Evolutionary conservation across 2,797 vertebrate genomes (phyloP), one percentile per base, ranked within the genome.

Genomic region (Syncerus caffer): DNA sequence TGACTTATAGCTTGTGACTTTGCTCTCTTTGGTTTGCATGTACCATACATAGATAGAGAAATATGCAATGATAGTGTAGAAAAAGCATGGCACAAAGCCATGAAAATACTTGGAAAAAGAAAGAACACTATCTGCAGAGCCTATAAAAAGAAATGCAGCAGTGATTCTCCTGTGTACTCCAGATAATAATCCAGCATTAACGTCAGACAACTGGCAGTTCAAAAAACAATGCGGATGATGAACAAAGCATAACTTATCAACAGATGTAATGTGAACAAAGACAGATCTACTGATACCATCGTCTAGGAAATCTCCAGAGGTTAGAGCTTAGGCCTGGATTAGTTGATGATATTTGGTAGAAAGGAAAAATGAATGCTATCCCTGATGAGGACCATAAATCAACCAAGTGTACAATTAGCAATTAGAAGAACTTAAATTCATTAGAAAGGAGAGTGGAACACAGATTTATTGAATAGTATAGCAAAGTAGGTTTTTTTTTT

Each of bases 361-460:
- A 82, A 29, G 0, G 95, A 98, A 97, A 98, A 96, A 98, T 10
- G 47, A 96, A 62, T 15, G 87, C 89, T 93, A 96, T 71, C 93
- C 12, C 83, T 96, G 96, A 86, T 90, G 90, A 97, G 21, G 82
- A 97, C 93, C 97, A 98, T 96, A 98, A 98, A 98, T 98, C 98
- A 98, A 98, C 97, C 98, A 98, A 97, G 96, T 71, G 78, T 90
- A 98, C 97, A 98, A 98, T 99, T 98, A 98, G 98, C 96, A 98
- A 98, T 98, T 98, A 98, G 98, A 95, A 97, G 31, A 95, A 95
- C 95, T 98, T 98, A 98, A 98, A 97, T 94, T 95, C 88, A 96
- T 95, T 93, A 98, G 95, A 98, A 98, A 98, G 90, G 64, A 64
- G 90, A 90, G 64, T 98, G 90, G 97, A 98, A 98, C 98, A 98